A percentile compares a stretch with the other conserved stretches of the same genome.
Evolutionary conservation across 1,140 invertebrate species (phyloP).

Genomic region (Drosophila athabasca): DNA sequence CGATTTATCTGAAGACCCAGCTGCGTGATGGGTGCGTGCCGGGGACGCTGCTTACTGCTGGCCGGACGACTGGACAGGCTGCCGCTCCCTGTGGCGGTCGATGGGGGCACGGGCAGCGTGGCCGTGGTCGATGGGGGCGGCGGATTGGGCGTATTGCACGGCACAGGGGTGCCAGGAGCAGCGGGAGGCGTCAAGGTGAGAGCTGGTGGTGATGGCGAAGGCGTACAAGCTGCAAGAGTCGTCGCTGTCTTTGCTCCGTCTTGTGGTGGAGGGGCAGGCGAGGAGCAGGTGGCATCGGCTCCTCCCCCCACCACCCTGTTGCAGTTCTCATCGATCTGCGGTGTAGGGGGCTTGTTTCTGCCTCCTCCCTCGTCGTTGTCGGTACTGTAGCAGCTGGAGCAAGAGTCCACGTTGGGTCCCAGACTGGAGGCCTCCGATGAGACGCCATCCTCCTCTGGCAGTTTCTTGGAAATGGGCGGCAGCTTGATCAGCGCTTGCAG

Average conservation of each 20-base stretch:
- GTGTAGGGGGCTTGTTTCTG: constrained; percentile 16
- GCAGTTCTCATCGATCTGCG: constrained; percentile 66
- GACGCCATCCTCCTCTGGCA: constrained; percentile 75
- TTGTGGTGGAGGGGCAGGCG: constrained; percentile 3
- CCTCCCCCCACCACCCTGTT: constrained; percentile 44
- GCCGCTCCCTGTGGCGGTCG: not conserved
- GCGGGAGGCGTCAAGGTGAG: constrained; percentile 57
- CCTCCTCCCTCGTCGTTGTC: constrained; percentile 84
- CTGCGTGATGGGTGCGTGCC: constrained; percentile 64
- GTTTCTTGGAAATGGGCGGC: constrained; percentile 50
- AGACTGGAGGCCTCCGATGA: constrained; percentile 86
- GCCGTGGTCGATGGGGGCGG: constrained; percentile 14
- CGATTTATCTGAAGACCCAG: constrained; percentile 62
- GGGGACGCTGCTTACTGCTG: constrained; percentile 57
- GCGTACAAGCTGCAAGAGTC: not conserved
- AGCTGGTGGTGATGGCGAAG: constrained; percentile 54
- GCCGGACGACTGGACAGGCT: constrained; percentile 38
- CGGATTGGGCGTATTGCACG: constrained; percentile 32
- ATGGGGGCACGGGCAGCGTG: constrained; percentile 48
- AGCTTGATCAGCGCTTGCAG: constrained; percentile 83
- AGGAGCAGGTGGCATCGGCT: not conserved
- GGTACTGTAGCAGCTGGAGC: constrained; percentile 85
- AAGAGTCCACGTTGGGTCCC: constrained; percentile 88
- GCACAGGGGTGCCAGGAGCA: constrained; percentile 45
- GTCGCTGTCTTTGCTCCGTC: not conserved